Base-by-base conservation (phyloP, 2,888 invertebrate species). In the Eristalis tenax region DNA sequence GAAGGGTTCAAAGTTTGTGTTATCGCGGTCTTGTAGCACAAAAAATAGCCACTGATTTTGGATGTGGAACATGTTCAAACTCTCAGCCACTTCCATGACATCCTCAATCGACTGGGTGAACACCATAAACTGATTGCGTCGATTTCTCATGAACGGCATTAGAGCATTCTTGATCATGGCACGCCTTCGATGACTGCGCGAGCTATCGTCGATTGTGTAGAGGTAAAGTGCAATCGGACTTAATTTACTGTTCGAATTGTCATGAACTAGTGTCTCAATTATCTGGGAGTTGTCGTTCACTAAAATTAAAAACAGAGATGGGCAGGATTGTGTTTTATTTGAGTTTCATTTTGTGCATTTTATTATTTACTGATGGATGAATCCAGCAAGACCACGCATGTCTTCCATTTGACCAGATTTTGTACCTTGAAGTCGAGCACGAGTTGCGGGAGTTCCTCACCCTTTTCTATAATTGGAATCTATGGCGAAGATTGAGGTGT, bases 21-120 rank as follows among this genome's bases (percentile, higher is more conserved):
- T 92, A 4, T 92, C 92, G 0, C 90, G 90, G 77, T 94, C 95
- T 79, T 96, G 96, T 0, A 96, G 94, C 70, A 97, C 93, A 50
- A 97, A 94, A 91, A 96, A 97, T n/a, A 97, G 91, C 97, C 97
- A 97, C 91, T 97, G 97, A 87, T 95, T 96, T 89, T 94, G 94
- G 0, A 96, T 95, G 90, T 96, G 94, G 0, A 96, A 95, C 94
- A 97, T 94, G 50, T 94, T 93, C 69, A 96, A 92, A 0, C 94
- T 93, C 63, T 96, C 95, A 0, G 96, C 96, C 3, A 95, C 94
- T 90, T 96, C 96, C 90, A 96, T 95, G 88, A 97, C 94, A 0
- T 94, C 94, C 15, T 95, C 94, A 70, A 91, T 89, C 18, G 91
- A 92, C 80, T 90, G 90, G 2, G 92, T 92, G 23, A 93, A 88